Base-by-base conservation (phyloP, 2,113 vertebrate genomes). In the Melanerpes formicivorus region DNA sequence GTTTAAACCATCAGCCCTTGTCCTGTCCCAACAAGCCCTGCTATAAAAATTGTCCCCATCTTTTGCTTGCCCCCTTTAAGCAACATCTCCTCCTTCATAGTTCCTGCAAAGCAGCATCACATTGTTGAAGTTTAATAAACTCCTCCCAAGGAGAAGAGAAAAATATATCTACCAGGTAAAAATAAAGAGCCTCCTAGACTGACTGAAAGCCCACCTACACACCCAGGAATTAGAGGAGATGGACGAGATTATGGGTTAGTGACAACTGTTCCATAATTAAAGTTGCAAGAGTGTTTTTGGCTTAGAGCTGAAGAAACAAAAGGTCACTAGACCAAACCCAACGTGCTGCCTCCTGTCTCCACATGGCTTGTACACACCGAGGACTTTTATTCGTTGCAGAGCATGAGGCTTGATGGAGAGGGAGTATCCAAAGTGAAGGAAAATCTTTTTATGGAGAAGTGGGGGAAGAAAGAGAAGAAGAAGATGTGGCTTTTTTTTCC, bases 361-460 rank as follows among this genome's bases (percentile, higher is more conserved):
- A 82, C 60, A 22, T 42, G 55, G 54, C 80, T 84, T 50, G 58
- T 44, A 62, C 71, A 54, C 30, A 65, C 18, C 22, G 1, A 90
- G 37, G 3, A 32, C 32, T 82, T 78, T 77, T 55, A 37, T 82
- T 70, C 79, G 64, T 0, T 40, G 75, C 2, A 67, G 69, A 69
- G 83, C 30, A 2, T 3, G 25, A 74, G 37, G 95, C 46, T 6
- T 71, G 76, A 76, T 63, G 67, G 88, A 87, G 81, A 94, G 54
- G 84, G 77, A 92, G 78, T 3, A 87, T 52, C 52, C 69, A 54
- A 79, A 92, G 63, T 2, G 40, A 75, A 88, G 70, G 48, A 34
- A 86, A 92, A 90, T 80, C 80, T 84, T 95, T 96, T 90, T 90
- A 40, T 46, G 90, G 90, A 92, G 78, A 82, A 94, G 76, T 80